Base-by-base conservation (phyloP, 2,797 vertebrate genomes). In the Enoplosus armatus region DNA sequence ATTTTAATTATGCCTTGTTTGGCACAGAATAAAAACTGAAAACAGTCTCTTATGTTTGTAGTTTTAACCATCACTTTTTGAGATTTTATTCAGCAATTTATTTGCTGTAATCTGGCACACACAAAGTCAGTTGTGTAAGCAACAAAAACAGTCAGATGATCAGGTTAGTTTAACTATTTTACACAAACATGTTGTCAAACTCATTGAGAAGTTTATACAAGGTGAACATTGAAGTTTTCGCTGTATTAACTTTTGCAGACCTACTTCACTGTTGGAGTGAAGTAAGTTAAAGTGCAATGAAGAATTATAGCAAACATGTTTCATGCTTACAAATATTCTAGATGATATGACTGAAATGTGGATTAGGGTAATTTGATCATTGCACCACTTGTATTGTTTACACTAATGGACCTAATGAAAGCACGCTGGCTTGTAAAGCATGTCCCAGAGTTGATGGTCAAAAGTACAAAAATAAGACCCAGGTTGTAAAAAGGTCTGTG, bases 1-100 rank as follows among this genome's bases (percentile, higher is more conserved):
- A n/a, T n/a, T n/a, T n/a, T n/a, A n/a, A 50, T 35, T 29, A 8
- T 0, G 1, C 11, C 4, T 18, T 12, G 39, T 33, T 24, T 10
- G 20, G 14, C 8, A 33, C 20, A 31, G 35, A 68, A 16, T 41
- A 29, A 8, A 12, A 29, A 53, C 31, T 43, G 41, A 16, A 63
- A 56, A 31, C 26, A 53, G 10, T 26, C 27, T 67, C 0, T 43
- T 8, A 10, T 27, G 15, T 61, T 29, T 72, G 33, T 24, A 8
- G 33, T 61, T 66, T 76, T n/a, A 26, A 11, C 22, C 29, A 10
- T 51, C 2, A 37, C 27, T 47, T 54, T 26, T 18, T 26, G 11
- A 22, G 18, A 29, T 56, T 24, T 75, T 62, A 35, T 67, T n/a
- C 0, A 71, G 12, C 2, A 18, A 6, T 41, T 62, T 11, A 39